phyloP scores from a whole-genome alignment of 1,140 invertebrate species.

The Copidosoma floridanum region DNA sequence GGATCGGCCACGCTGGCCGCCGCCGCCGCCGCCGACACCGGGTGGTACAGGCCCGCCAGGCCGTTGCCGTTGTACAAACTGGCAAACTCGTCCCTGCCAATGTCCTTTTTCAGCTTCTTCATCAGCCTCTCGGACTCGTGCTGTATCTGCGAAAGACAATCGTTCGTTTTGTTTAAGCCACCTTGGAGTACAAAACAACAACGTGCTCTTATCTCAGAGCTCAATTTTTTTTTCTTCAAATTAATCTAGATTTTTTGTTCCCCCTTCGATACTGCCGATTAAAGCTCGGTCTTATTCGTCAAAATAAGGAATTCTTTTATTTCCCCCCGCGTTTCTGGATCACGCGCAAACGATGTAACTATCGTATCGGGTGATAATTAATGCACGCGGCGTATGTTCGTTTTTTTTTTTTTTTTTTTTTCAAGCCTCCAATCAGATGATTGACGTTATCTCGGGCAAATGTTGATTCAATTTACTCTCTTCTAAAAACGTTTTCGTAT shows the following conservation, averaged over 20 bases:
- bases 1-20: constrained; percentile 46
- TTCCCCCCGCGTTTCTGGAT: no score
- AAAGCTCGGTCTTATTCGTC: no score
- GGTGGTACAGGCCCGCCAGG: constrained; percentile 46
- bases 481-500: background rate
- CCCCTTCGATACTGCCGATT: no score
- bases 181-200: no score
- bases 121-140: constrained; percentile 49
- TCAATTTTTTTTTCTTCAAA: no score
- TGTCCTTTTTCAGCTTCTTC: constrained; percentile 51
- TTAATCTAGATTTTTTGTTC: no score
- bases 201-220: no score
- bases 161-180: background rate
- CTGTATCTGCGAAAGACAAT: constrained; percentile 42
- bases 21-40: constrained; percentile 39
- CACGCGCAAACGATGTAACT: no score
- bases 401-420: no score
- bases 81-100: constrained; percentile 48
- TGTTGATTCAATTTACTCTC: constrained; percentile 8
- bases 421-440: background rate
- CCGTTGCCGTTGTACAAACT: constrained; percentile 50
- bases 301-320: no score
- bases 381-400: no score
- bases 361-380: no score
- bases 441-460: constrained; percentile 9